These are phyloP conservation scores for Pedetes capensis DNA, from an alignment of 2,113 vertebrate genomes.

Conservation along the genomic window DNA sequence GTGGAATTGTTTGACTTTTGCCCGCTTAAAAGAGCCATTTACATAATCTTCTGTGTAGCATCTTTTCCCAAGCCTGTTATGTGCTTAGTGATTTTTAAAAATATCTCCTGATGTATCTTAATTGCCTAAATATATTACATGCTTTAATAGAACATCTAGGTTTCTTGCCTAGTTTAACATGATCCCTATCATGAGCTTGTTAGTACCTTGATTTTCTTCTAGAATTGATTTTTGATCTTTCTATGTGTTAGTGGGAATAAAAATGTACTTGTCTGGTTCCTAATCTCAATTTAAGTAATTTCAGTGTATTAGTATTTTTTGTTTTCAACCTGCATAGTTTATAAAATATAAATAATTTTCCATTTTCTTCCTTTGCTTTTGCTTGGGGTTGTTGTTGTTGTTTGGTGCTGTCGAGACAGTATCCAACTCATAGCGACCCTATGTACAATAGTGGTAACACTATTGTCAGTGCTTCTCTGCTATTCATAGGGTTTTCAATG, in stretches of 20 bases:
- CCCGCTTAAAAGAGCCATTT: background rate
- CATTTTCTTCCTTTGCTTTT: no score
- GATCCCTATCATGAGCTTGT: background rate
- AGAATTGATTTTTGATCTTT: background rate
- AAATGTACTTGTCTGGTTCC: background rate
- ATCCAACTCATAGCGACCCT: no score
- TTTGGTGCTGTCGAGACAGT: no score
- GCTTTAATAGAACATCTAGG: background rate
- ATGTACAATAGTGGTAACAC: no score
- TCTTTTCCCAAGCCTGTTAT: background rate
- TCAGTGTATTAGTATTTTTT: background rate
- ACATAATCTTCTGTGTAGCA: background rate
- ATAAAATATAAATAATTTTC: background rate
- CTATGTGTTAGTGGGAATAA: background rate
- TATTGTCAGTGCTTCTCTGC: no score
- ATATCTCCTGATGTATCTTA: background rate
- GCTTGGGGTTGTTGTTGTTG: no score
- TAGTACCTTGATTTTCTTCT: background rate
- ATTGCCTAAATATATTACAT: background rate
- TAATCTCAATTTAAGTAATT: background rate
- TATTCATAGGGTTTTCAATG: no score
- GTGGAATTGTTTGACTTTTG: background rate
- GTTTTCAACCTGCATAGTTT: background rate
- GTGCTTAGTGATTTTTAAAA: background rate
- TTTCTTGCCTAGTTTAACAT: background rate